Evolutionary conservation across 1,140 invertebrate species (phyloP).

Genomic region (Chymomyza costata): DNA sequence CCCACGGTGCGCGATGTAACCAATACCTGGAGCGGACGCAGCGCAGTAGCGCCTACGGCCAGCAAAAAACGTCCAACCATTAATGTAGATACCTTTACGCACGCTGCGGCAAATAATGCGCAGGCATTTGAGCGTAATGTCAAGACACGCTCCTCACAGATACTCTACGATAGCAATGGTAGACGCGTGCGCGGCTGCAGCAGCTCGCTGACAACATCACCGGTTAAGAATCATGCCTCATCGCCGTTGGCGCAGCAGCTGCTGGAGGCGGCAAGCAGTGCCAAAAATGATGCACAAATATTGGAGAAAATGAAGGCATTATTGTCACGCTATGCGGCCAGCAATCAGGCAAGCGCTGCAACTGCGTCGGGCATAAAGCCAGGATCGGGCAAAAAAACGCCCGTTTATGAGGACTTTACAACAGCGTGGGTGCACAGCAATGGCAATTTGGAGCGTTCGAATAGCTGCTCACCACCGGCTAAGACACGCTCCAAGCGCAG

Average conservation of each 20-base stretch:
- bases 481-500: slow-evolving; percentile 66
- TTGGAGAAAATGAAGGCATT: slow-evolving; percentile 84
- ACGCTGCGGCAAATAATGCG: too few relatives aligned
- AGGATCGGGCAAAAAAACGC: slow-evolving; percentile 76
- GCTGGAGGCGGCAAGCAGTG: slow-evolving; percentile 81
- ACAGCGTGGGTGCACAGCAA: slow-evolving; percentile 85
- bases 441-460: slow-evolving; percentile 78
- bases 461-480: slow-evolving; percentile 65
- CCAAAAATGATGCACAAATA: slow-evolving; percentile 82
- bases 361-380: not conserved
- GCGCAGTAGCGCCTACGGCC: slow-evolving; percentile 23
- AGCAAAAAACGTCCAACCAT: slow-evolving; percentile 78
- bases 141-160: slow-evolving; percentile 80
- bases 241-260: slow-evolving; percentile 83
- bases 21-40: slow-evolving; percentile 84
- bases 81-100: slow-evolving; percentile 82
- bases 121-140: slow-evolving; percentile 79
- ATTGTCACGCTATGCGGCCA: slow-evolving; percentile 80
- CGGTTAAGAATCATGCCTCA: slow-evolving; percentile 78
- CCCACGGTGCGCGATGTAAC: slow-evolving; percentile 75
- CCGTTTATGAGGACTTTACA: slow-evolving; percentile 81
- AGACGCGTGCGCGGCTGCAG: slow-evolving; percentile 75
- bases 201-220: slow-evolving; percentile 75
- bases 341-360: slow-evolving; percentile 41
- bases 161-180: slow-evolving; percentile 78